Base-by-base conservation (phyloP, 2,888 invertebrate genomes). In the Leucophenga maculata region DNA sequence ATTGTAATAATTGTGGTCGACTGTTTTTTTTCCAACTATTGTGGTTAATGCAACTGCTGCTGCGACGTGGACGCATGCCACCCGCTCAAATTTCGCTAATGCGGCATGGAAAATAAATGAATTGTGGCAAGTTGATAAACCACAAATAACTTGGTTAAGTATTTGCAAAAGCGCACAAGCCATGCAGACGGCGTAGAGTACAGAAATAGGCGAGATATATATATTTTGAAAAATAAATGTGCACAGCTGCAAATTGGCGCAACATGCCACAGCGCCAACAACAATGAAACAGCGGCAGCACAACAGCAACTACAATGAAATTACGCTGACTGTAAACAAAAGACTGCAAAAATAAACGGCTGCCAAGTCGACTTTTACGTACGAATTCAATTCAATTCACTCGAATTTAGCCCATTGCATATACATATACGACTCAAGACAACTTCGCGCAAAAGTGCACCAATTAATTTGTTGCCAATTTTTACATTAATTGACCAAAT, bases 391-490 rank as follows among this genome's bases (percentile, higher is more conserved):
- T 71, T 76, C 73, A 69, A 71, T 72, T 64, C 74, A 74, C 77
- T 80, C 82, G 78, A 67, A 80, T 74, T 66, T 70, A 64, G 3
- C 14, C 57, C 20, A 55, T n/a, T 57, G 57, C 26, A 26, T n/a
- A 31, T 6, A 16, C 18, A 44, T 44, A 22, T 46, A 16, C 64
- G 46, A 26, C 46, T 48, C 14, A 20, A 64, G 14, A 9, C 6
- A 39, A 32, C 18, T 14, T 57, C 16, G 57, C 9, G 32, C 57
- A 18, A 57, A 26, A 72, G 69, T 67, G n/a, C 73, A 77, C 82
- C 83, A 80, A 80, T 81, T 83, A 81, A 81, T 78, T 76, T 75
- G 67, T 75, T 76, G 78, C 72, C 83, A 78, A 78, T 76, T 78
- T 71, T 73, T 67, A 72, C 74, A 70, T 70, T 79, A 79, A 80